phyloP scores from a whole-genome alignment of 2,113 vertebrate genomes.

The Pollimyrus isidori region DNA sequence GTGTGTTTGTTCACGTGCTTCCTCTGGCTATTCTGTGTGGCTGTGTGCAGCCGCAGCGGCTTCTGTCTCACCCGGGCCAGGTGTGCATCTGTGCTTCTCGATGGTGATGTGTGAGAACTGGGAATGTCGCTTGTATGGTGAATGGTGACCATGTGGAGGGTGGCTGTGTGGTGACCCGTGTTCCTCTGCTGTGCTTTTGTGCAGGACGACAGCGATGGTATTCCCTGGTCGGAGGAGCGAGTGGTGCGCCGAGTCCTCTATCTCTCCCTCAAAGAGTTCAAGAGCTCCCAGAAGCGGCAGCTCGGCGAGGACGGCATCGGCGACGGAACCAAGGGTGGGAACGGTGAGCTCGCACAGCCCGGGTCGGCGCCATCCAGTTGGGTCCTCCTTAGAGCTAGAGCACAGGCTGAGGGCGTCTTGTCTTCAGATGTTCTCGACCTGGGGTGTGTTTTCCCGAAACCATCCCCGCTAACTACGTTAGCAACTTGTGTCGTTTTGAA shows the following conservation, averaged over 20 bases:
- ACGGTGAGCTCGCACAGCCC: slow-evolving; percentile 58
- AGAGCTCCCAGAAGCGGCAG: slow-evolving; percentile 93
- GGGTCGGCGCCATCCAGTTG: neutral
- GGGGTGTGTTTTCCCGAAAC: no score
- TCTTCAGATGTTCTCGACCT: neutral
- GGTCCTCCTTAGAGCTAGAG: neutral
- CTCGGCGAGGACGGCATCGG: slow-evolving; percentile 67
- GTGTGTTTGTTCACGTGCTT: neutral
- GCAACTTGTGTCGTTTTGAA: no score
- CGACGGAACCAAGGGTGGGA: slow-evolving; percentile 75
- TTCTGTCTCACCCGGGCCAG: no score
- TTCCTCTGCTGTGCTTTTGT: neutral
- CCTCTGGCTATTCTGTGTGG: neutral
- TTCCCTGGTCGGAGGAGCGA: slow-evolving; percentile 99
- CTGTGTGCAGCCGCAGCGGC: neutral
- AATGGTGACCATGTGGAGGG: slow-evolving; percentile 3
- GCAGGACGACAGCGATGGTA: slow-evolving; percentile 98
- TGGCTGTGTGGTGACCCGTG: neutral
- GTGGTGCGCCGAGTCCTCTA: slow-evolving; percentile 98
- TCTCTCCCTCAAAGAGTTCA: slow-evolving; percentile 97
- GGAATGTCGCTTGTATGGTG: neutral
- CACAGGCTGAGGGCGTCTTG: neutral
- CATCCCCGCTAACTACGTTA: no score
- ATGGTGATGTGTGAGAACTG: no score
- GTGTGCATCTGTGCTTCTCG: no score